Evolutionary conservation across 35 echinoderm and acorn worm genomes (phyloP), one percentile per base, ranked within the genome.

Genomic region (Diadema setosum): DNA sequence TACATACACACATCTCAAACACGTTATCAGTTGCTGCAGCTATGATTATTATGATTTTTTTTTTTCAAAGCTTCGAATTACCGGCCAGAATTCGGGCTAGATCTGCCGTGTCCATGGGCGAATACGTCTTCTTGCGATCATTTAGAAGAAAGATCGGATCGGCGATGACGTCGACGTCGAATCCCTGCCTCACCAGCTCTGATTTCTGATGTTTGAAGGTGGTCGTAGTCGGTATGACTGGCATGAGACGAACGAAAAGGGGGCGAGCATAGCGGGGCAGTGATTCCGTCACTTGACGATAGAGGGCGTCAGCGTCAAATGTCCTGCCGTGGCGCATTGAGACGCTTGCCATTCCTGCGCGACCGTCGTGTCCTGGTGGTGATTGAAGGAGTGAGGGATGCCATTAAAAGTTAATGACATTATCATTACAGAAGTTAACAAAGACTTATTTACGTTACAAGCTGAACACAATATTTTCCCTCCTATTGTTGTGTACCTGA

Each of bases 121-220:
- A n/a, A n/a, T 93, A 93, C 4, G 58, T 76, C 81, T 89, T 83
- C 14, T 50, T 46, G 0, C 73, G 25, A 15, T 18, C 5, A 25
- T 93, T 82, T 76, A 93, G 23, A 0, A 56, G 7, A 46, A 83
- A 93, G 5, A 93, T 17, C 3, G 85, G 57, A 32, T 93, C 91
- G 12, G 31, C 25, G n/a, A 52, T 52, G 15, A 58, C 23, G 25
- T 80, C 89, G 24, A 76, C 84, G 46, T 93, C 91, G 75, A 88
- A 93, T 27, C 86, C 86, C 18, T 93, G 74, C 39, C 84, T 89
- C 1, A 74, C 82, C 24, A 93, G 59, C 12, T 75, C 65, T 17
- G 24, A 52, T 65, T 93, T 93, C 45, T 39, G 64, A 55, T 93
- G 91, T 45, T 93, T 93, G 65, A 83, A 93, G 8, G 91, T 93